Conservation (phyloP, 2,797 vertebrate genomes). For the Synanceia verrucosa region DNA sequence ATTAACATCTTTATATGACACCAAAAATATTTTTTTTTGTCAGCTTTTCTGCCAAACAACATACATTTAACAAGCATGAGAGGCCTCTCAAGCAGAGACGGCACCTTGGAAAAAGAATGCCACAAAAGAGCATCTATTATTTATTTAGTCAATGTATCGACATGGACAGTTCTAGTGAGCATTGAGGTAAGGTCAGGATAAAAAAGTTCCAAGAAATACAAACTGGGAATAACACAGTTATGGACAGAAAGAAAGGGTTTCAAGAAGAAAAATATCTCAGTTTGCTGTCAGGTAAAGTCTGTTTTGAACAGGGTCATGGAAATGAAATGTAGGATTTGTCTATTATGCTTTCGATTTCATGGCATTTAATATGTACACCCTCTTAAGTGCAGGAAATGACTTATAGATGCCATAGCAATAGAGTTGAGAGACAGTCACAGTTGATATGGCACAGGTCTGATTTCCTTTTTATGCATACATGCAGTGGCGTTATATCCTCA, state of each 20-base stretch:
- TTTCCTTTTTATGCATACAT: conserved; percentile 25
- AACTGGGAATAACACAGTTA: conserved; percentile 9
- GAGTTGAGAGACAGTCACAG: conserved; percentile 17
- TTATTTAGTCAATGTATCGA: conserved; percentile 63
- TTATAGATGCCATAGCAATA: background rate
- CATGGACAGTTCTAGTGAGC: conserved; percentile 38
- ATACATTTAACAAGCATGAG: background rate
- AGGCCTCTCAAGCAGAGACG: background rate
- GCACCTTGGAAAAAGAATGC: conserved; percentile 22
- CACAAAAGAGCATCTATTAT: conserved; percentile 59
- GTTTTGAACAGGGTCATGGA: background rate
- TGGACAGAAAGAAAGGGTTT: conserved; percentile 4
- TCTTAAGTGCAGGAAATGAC: conserved; percentile 11
- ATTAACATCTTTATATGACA: background rate
- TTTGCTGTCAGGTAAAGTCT: background rate
- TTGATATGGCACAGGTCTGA: conserved; percentile 18
- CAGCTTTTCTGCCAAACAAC: background rate
- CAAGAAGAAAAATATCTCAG: conserved; percentile 3
- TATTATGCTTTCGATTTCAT: background rate
- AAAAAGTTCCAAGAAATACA: conserved; percentile 24
- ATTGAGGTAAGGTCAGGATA: conserved; percentile 26
- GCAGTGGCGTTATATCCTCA: conserved; percentile 11
- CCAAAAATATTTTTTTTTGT: background rate
- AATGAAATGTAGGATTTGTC: background rate
- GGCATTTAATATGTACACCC: background rate